Conservation (phyloP, 2,888 invertebrate genomes). For the Zygaena filipendulae region DNA sequence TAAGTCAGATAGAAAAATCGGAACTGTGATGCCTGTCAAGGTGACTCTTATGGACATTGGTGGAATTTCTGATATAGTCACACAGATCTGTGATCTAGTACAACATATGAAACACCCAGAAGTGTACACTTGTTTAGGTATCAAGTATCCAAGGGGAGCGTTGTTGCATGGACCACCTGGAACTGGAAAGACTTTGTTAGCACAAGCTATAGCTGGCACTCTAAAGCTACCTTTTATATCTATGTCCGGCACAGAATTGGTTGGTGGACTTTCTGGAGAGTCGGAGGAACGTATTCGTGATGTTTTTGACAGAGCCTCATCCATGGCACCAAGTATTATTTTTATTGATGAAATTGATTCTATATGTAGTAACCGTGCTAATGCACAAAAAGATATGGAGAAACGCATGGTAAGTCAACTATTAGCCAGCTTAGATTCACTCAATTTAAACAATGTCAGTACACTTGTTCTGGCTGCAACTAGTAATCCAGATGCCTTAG, state of each 20-base stretch:
- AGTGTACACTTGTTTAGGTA: constrained; percentile 85
- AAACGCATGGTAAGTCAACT: constrained; percentile 94
- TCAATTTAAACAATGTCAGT: constrained; percentile 62
- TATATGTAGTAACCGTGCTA: constrained; percentile 90
- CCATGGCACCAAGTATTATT: constrained; percentile 82
- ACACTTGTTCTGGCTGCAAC: constrained; percentile 96
- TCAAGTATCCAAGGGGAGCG: constrained; percentile 90
- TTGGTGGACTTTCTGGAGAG: constrained; percentile 95
- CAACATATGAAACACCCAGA: constrained; percentile 92
- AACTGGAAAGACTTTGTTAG: constrained; percentile 88
- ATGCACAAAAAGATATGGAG: constrained; percentile 96
- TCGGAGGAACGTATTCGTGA: constrained; percentile 94
- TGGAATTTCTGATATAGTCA: constrained; percentile 80
- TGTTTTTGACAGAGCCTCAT: constrained; percentile 86
- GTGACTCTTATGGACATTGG: constrained; percentile 82
- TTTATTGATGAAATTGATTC: constrained; percentile 98
- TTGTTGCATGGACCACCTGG: constrained; percentile 97
- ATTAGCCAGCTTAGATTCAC: constrained; percentile 88
- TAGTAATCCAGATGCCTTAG: constrained; percentile 90
- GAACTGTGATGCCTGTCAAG: constrained; percentile 42
- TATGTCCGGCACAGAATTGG: constrained; percentile 91
- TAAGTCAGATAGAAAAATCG: constrained; percentile 37
- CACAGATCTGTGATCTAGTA: constrained; percentile 77
- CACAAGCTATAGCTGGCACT: constrained; percentile 88
- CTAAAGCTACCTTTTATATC: constrained; percentile 85